Evolutionary conservation across 2,797 vertebrate genomes (phyloP).

Genomic region (Acanthopagrus latus): DNA sequence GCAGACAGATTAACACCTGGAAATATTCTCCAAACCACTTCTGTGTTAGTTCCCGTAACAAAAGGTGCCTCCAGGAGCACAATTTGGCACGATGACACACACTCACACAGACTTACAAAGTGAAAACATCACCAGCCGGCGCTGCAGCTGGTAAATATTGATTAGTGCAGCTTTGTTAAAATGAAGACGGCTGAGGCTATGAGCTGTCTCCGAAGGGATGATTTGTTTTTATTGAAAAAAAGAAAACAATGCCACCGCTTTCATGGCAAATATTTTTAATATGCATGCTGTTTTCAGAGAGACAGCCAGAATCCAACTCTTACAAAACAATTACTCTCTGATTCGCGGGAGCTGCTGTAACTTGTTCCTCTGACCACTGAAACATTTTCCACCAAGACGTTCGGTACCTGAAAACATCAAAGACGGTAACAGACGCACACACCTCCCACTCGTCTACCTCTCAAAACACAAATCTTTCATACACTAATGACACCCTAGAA

Average conservation of each 20-base stretch:
- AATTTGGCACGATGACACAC: too few species aligned
- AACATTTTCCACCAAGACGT: slow-evolving; percentile 65
- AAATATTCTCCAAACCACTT: too few species aligned
- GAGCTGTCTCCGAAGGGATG: background rate
- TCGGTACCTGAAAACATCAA: slow-evolving; percentile 80
- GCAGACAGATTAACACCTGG: too few species aligned
- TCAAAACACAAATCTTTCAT: slow-evolving; percentile 80
- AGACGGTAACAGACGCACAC: slow-evolving; percentile 63
- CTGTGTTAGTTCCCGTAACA: too few species aligned
- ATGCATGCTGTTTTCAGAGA: background rate
- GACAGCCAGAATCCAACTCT: slow-evolving; percentile 13
- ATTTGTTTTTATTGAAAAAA: background rate
- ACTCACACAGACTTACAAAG: too few species aligned
- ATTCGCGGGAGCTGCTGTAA: slow-evolving; percentile 52
- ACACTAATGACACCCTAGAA: slow-evolving; percentile 75
- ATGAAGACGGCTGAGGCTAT: background rate
- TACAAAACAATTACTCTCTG: slow-evolving; percentile 55
- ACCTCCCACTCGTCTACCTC: slow-evolving; percentile 66
- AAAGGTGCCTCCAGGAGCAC: too few species aligned
- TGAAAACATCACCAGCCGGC: too few species aligned
- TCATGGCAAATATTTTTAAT: slow-evolving; percentile 11
- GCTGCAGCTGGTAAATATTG: background rate
- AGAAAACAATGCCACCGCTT: slow-evolving; percentile 26
- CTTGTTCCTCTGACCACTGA: slow-evolving; percentile 60
- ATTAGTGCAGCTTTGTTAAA: background rate